Evolutionary conservation across 2,113 vertebrate genomes (phyloP), one percentile per base, ranked within the genome.

Genomic region (Chloebia gouldiae): DNA sequence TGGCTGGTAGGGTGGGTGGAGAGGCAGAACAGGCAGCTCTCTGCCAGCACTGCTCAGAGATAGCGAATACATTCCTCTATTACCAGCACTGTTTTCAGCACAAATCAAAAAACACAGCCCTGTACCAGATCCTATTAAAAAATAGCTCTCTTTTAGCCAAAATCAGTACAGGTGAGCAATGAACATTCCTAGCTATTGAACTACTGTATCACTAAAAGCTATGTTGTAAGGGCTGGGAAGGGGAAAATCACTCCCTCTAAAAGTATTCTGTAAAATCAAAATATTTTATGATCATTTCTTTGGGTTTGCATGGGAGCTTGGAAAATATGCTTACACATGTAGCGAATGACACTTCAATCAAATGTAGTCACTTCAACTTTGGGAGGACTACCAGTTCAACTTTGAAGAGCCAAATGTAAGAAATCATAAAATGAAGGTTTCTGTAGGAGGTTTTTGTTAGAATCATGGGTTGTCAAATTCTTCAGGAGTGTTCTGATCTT

Each of bases 1-100:
- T 64, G 3, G 0, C 5, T 90, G 30, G 11, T 54, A 12, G 6
- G 15, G 8, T 4, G 2, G 6, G 1, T 13, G 21, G 28, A 63
- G 17, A 61, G 45, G n/a, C 24, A 59, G 30, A 71, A 47, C 42
- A 71, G 23, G 4, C 35, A 54, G 2, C 6, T 28, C 21, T 39
- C 15, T 53, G 54, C 14, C 53, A 79, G 11, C 5, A 1, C 33
- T n/a, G 50, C 42, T 47, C 59, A 53, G 15, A 7, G 4, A 3
- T 9, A 42, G 17, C 2, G 1, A 35, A 50, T 39, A 50, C 19
- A 83, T 33, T 5, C 2, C 39, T 76, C 54, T 49, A 9, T 28
- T 23, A 54, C 22, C n/a, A 47, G 31, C 17, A 35, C 11, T 66
- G 11, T 4, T 39, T 61, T 4, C 68, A 76, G 14, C 37, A 68